phyloP scores from a whole-genome alignment of 1,140 invertebrate genomes.

The Campoletis sonorensis region DNA sequence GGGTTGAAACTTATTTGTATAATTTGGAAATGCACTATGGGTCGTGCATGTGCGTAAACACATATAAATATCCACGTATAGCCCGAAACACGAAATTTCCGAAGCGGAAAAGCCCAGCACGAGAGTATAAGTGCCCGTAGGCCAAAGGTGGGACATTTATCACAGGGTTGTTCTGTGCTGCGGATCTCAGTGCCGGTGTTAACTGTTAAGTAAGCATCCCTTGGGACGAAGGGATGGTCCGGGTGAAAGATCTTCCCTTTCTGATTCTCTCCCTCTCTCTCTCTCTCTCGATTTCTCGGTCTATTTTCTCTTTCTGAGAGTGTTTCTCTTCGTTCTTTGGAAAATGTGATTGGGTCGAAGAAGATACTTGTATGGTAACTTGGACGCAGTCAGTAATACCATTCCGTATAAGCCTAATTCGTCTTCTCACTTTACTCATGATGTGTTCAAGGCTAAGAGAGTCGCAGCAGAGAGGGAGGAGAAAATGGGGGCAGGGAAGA shows the following conservation, averaged over 20 bases:
- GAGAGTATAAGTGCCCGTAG: conserved; percentile 5
- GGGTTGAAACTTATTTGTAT: too few species aligned
- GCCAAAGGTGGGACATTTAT: conserved; percentile 37
- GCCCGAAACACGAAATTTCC: conserved; percentile 30
- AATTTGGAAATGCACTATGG: neutral
- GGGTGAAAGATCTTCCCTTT: conserved; percentile 1
- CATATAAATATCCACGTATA: neutral
- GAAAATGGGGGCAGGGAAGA: neutral
- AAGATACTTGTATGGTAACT: conserved; percentile 52
- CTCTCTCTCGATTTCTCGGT: too few species aligned
- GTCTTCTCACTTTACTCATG: conserved; percentile 5
- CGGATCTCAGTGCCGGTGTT: conserved; percentile 50
- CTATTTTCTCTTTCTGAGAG: neutral
- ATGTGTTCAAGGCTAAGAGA: neutral
- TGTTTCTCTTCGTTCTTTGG: neutral
- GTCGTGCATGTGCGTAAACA: neutral
- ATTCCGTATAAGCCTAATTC: conserved; percentile 25
- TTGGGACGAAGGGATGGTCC: conserved; percentile 49
- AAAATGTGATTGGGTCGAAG: conserved; percentile 60
- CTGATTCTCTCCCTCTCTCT: neutral
- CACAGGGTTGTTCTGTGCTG: conserved; percentile 4
- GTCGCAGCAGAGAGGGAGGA: neutral
- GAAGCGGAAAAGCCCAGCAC: conserved; percentile 24
- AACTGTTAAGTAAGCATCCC: conserved; percentile 62
- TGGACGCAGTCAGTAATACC: conserved; percentile 29